Conservation (phyloP, 1,140 invertebrate genomes). For the Gonioctena quinquepunctata region DNA sequence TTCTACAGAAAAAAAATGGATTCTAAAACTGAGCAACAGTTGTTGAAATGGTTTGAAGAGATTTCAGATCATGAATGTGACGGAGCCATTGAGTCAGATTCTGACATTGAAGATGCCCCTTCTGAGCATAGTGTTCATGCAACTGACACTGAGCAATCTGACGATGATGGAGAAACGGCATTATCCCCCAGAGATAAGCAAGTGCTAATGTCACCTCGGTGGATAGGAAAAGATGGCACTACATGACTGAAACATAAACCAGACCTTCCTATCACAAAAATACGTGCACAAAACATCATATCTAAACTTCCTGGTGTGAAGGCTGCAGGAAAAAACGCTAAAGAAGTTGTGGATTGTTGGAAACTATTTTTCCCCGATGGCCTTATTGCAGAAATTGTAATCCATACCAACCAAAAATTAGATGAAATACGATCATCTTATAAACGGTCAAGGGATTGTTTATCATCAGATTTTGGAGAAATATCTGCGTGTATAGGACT, state of each 20-base stretch:
- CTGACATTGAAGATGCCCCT: background rate
- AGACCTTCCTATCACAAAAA: background rate
- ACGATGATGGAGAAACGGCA: background rate
- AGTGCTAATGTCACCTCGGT: background rate
- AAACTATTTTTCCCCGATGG: conserved; percentile 7
- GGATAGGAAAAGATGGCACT: background rate
- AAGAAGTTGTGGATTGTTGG: too few relatives aligned
- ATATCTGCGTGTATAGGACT: conserved; percentile 51
- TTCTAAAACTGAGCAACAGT: background rate
- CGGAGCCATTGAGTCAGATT: background rate
- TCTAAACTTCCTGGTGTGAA: too few relatives aligned
- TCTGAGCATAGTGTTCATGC: background rate
- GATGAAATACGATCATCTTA: background rate
- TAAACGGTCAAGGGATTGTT: background rate
- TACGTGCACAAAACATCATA: background rate
- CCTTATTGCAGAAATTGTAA: background rate
- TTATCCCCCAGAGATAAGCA: background rate
- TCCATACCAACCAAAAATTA: conserved; percentile 4
- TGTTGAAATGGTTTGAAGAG: background rate
- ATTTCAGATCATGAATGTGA: background rate
- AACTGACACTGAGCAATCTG: background rate
- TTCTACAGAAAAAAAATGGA: background rate
- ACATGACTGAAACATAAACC: background rate
- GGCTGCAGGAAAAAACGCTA: too few relatives aligned
- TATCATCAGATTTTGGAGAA: background rate